Base-by-base conservation (phyloP, 2,797 vertebrate species). In the Epinephelus awoara region DNA sequence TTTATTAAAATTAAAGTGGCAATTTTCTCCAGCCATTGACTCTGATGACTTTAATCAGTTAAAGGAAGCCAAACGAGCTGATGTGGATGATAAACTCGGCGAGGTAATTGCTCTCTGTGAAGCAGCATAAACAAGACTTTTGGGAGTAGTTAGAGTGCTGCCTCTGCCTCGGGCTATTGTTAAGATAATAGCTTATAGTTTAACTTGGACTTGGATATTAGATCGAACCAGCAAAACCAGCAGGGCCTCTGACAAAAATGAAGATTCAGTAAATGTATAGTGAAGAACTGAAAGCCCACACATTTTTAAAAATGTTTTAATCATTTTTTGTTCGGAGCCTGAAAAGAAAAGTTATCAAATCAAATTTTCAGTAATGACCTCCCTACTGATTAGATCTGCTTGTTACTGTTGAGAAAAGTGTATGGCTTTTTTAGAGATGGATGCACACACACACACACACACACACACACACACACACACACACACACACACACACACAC, bases 81-180 rank as follows among this genome's bases (percentile, higher is more conserved):
- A 85, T 90, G 82, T 74, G 72, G 85, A 81, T 67, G 89, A 92
- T 89, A 88, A 90, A 88, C 75, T 82, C 84, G 56, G 65, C 9
- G 17, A 79, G 73, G 78, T 91, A 91, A 90, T 91, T 90, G 85
- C 85, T 89, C 72, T 83, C 57, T 77, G 82, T 66, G 80, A 84
- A 90, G 86, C 80, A 64, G 77, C 73, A 54, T 80, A 79, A 91
- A 92, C 82, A 90, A 89, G 87, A 81, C 90, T 84, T 86, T 78
- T 78, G 87, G 90, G 89, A 92, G 84, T 80, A 78, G 83, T 90
- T 87, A 66, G 71, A 85, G 78, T 38, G 7, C 76, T 51, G 80
- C 85, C 72, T 80, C 68, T 85, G 84, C 87, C 84, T 88, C 80
- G 44, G 81, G 91, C 87, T 89, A 66, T 79, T 82, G 76, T 84